Base-by-base conservation (phyloP, 2,888 invertebrate species). In the Calliphora vomitoria region DNA sequence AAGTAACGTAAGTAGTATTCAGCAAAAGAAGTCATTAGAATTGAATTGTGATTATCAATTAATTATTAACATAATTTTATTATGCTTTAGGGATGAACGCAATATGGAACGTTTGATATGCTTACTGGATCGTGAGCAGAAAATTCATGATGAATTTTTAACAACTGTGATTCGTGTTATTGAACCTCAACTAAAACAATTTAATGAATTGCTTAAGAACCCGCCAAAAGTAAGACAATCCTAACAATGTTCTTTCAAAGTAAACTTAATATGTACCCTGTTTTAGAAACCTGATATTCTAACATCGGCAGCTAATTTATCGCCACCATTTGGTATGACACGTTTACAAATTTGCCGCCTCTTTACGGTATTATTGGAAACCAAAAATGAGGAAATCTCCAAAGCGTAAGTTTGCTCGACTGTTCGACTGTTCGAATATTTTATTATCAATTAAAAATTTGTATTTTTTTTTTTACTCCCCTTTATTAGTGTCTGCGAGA, bases 291-390 rank as follows among this genome's bases (percentile, higher is more conserved):
- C 95, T 75, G 93, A 95, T 78, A 95, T 97, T 91, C 94, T 95
- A 90, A 96, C 96, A 89, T 96, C 96, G 89, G 95, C 95, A 89
- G 97, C 97, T 86, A 92, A 95, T 88, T 93, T 97, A 90, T 95
- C 96, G 89, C 96, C 96, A 88, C 97, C 97, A 41, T 95, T 98
- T 91, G 98, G 98, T 85, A 96, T 96, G 93, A 96, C 97, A 66
- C 95, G 98, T 89, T 94, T 98, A 88, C 97, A 97, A 93, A 96
- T 97, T 90, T 96, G 97, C 87, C 96, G 96, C 92, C 95, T 98
- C 90, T 95, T 98, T 91, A 96, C 97, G 89, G 96, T 96, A 82
- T 95, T 98, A 90, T 95, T 98, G 89, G 94, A 95, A 88, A 96
- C 96, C 76, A 96, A 97, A 92, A 96, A 96, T 92, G 94, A 95